phyloP scores from a whole-genome alignment of 2,888 invertebrate species.

The Stenotaenia linearis region DNA sequence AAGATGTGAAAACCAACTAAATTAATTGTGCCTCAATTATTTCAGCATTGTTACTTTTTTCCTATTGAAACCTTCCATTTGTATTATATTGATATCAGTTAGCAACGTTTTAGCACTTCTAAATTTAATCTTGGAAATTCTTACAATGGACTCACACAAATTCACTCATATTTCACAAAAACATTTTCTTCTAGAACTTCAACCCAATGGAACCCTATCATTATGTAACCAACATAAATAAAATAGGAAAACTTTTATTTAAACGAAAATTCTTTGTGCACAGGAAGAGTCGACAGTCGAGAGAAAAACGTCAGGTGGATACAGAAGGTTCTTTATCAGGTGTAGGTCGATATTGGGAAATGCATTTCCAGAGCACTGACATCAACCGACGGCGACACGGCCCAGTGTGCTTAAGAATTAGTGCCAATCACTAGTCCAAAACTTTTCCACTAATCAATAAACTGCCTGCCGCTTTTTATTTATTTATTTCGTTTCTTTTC shows the following conservation, averaged over 20 bases:
- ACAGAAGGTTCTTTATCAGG: background rate
- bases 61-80: too few species aligned
- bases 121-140: too few species aligned
- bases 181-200: too few species aligned
- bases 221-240: too few species aligned
- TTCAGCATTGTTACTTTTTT: too few species aligned
- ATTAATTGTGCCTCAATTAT: too few species aligned
- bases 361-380: background rate
- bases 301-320: constrained; percentile 12
- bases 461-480: background rate
- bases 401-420: constrained; percentile 21
- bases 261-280: background rate
- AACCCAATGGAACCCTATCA: too few species aligned
- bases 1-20: too few species aligned
- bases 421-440: constrained; percentile 24
- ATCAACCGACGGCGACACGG: constrained; percentile 6
- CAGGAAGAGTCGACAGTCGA: background rate
- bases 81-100: too few species aligned
- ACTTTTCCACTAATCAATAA: constrained; percentile 17
- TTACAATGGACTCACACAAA: too few species aligned
- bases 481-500: background rate
- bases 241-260: background rate
- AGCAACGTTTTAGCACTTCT: too few species aligned
- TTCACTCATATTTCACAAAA: too few species aligned
- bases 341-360: constrained; percentile 21